phyloP scores from a whole-genome alignment of 2,888 invertebrate genomes.

The Volucella inanis region DNA sequence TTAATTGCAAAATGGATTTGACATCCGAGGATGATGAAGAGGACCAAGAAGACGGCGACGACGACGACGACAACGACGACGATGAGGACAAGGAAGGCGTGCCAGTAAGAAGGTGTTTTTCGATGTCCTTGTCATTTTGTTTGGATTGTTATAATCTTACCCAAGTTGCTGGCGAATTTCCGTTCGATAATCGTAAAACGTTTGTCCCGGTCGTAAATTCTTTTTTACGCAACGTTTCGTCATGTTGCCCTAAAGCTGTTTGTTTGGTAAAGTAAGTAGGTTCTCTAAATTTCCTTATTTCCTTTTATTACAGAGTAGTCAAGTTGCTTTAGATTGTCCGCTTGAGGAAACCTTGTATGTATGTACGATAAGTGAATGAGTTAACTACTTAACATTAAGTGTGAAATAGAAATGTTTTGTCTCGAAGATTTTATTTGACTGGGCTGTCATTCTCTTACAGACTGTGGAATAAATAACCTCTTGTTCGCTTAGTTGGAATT shows the following conservation, averaged over 20 bases:
- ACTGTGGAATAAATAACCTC: neutral
- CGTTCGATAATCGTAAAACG: slow-evolving; percentile 53
- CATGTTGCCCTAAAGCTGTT: slow-evolving; percentile 2
- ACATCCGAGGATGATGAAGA: neutral
- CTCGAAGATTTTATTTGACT: slow-evolving; percentile 6
- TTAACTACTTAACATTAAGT: slow-evolving; percentile 25
- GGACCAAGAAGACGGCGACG: neutral
- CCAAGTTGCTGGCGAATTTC: slow-evolving; percentile 10
- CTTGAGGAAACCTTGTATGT: neutral
- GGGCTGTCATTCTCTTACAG: neutral
- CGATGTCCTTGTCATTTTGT: neutral
- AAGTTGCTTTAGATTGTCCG: neutral
- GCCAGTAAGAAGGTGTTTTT: slow-evolving; percentile 1
- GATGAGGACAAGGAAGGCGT: neutral
- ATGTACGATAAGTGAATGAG: neutral
- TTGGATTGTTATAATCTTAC: slow-evolving; percentile 17
- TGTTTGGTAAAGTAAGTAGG: neutral
- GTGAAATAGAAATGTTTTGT: slow-evolving; percentile 44
- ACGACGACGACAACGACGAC: too few species aligned
- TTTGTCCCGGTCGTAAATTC: slow-evolving; percentile 28
- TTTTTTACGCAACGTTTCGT: slow-evolving; percentile 25
- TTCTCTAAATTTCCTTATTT: slow-evolving; percentile 12
- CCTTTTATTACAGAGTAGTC: slow-evolving; percentile 1
- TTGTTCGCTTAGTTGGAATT: neutral
- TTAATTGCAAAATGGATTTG: slow-evolving; percentile 17